Percentiles rank a stretch among this genome's conserved stretches.
Conservation (phyloP, 1,140 invertebrate species). For the Drosophila tristis region DNA sequence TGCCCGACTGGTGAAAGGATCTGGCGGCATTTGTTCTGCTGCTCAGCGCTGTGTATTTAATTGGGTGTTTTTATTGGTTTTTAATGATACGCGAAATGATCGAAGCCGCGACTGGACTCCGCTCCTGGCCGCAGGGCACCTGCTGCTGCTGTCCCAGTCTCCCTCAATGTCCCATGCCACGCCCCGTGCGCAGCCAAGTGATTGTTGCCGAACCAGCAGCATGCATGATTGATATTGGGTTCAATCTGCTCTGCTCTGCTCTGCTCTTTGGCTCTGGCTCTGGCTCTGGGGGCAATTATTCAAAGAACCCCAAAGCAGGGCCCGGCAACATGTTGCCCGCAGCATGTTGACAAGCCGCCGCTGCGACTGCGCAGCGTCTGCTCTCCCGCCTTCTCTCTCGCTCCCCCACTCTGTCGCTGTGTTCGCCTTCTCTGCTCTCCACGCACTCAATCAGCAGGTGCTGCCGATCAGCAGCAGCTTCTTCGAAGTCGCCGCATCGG, state of each 20-base stretch:
- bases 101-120: constrained; percentile 47
- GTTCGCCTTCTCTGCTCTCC: too few relatives aligned
- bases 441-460: background rate
- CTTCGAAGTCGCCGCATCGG: constrained; percentile 10
- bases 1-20: constrained; percentile 67
- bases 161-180: constrained; percentile 50
- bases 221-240: constrained; percentile 70
- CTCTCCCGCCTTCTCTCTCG: constrained; percentile 35
- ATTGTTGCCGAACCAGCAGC: constrained; percentile 71
- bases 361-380: constrained; percentile 27
- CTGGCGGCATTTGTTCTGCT: constrained; percentile 77
- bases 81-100: constrained; percentile 83
- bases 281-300: constrained; percentile 33
- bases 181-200: constrained; percentile 61
- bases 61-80: constrained; percentile 83
- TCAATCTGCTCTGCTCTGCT: constrained; percentile 56
- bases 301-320: constrained; percentile 49
- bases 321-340: constrained; percentile 43
- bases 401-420: background rate
- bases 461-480: constrained; percentile 25
- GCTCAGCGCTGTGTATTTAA: constrained; percentile 71
- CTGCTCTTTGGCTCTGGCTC: constrained; percentile 24
- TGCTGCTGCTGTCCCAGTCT: constrained; percentile 19
- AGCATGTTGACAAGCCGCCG: constrained; percentile 5
- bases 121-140: constrained; percentile 56